These are phyloP conservation scores for Corythornis leucogaster DNA, from an alignment of 2,797 vertebrate species.

Conservation along the genomic window DNA sequence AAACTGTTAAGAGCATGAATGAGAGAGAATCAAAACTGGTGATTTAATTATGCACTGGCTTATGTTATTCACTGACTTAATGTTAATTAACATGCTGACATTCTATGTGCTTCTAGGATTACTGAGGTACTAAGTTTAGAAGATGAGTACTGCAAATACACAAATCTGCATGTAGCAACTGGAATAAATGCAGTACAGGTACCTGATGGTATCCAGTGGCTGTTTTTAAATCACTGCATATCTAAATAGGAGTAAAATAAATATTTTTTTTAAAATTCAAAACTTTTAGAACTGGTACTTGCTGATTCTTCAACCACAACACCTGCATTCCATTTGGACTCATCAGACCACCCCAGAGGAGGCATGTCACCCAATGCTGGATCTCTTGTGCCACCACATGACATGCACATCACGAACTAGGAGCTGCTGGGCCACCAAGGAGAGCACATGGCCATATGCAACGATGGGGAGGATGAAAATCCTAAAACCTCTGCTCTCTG, in stretches of 20 bases:
- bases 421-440: not conserved
- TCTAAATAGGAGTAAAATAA: not conserved
- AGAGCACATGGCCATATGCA: rapidly evolving
- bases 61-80: not conserved
- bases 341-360: not conserved
- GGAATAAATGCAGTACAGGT: not conserved
- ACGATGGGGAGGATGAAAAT: not conserved
- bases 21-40: not conserved
- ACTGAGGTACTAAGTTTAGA: not conserved
- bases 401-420: rapidly evolving
- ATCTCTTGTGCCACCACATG: not conserved
- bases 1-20: slow-evolving; percentile 18
- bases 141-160: not conserved
- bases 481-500: not conserved
- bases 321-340: rapidly evolving
- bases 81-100: slow-evolving; percentile 9
- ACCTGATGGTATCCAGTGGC: not conserved
- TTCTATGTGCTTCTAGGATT: not conserved
- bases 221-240: not conserved
- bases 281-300: not conserved
- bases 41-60: slow-evolving; percentile 10
- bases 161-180: not conserved
- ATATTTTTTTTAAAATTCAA: not conserved
- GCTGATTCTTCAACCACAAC: not conserved
- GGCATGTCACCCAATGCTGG: not conserved